Conservation (phyloP, 1,140 invertebrate species). For the Papilio machaon region DNA sequence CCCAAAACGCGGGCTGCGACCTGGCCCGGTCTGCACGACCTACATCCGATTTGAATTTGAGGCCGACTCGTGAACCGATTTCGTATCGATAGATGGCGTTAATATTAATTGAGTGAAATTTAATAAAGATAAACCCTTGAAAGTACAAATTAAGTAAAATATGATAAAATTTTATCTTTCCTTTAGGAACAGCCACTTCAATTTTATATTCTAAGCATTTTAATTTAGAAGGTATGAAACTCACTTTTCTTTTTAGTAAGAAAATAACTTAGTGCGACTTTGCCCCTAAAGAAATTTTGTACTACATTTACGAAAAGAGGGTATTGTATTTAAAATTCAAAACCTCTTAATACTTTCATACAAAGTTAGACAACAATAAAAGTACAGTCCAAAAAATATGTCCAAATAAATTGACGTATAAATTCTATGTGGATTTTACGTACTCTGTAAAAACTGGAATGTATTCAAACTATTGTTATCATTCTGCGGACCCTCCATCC, state of each 20-base stretch:
- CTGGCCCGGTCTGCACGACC: conserved; percentile 57
- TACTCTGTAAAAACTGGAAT: conserved; percentile 32
- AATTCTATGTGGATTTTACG: conserved; percentile 3
- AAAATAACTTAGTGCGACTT: neutral
- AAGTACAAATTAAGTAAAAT: neutral
- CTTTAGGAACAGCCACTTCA: no score
- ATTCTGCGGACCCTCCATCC: conserved; percentile 31
- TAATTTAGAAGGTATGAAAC: no score
- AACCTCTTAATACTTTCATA: neutral
- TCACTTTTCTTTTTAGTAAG: neutral
- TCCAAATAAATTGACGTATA: neutral
- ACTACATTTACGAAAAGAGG: neutral
- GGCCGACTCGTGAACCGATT: conserved; percentile 41
- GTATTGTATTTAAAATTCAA: conserved; percentile 1
- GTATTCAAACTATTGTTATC: conserved; percentile 32
- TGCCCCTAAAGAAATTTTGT: neutral
- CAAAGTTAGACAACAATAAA: neutral
- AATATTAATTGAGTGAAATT: neutral
- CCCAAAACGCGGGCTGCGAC: conserved; percentile 57
- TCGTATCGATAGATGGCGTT: conserved; percentile 43
- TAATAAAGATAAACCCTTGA: neutral
- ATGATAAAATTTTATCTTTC: neutral
- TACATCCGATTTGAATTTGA: conserved; percentile 61
- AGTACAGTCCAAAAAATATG: conserved; percentile 14
- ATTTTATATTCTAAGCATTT: no score